Percentiles rank a stretch among this genome's conserved stretches.
Evolutionary conservation across 2,797 vertebrate genomes (phyloP).

Genomic region (Halcyon chelicuti): DNA sequence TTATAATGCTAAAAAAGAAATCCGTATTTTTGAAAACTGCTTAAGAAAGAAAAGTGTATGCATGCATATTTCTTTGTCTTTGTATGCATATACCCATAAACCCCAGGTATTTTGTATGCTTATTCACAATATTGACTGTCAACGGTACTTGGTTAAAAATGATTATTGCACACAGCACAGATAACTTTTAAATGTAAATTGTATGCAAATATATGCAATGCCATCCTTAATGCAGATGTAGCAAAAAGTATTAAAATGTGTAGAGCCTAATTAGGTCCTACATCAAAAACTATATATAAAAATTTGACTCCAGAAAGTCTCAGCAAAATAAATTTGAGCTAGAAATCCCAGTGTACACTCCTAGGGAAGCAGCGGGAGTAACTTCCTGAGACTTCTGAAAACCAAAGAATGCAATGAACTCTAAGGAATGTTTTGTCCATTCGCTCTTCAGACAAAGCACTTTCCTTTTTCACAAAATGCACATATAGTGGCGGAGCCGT

Average conservation of each 20-base stretch:
- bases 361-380: conserved; percentile 48
- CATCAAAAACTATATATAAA: conserved; percentile 82
- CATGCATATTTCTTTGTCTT: conserved; percentile 24
- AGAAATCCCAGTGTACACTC: conserved; percentile 77
- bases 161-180: conserved; percentile 71
- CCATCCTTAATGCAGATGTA: conserved; percentile 83
- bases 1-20: not conserved
- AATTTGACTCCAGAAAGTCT: conserved; percentile 78
- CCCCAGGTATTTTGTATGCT: not conserved
- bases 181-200: conserved; percentile 81
- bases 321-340: conserved; percentile 77
- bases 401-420: not conserved
- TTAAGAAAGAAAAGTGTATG: not conserved
- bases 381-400: conserved; percentile 33
- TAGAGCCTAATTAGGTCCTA: conserved; percentile 81
- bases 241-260: conserved; percentile 81
- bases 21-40: not conserved
- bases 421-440: conserved; percentile 22
- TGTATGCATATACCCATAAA: conserved; percentile 7
- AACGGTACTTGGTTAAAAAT: conserved; percentile 67
- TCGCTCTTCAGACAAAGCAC: conserved; percentile 21
- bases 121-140: conserved; percentile 70
- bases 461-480: not conserved
- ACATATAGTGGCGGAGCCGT: not conserved
- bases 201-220: conserved; percentile 81